Evolutionary conservation across 2,797 vertebrate genomes (phyloP).

Genomic region (Triplophysa yarkandensis): DNA sequence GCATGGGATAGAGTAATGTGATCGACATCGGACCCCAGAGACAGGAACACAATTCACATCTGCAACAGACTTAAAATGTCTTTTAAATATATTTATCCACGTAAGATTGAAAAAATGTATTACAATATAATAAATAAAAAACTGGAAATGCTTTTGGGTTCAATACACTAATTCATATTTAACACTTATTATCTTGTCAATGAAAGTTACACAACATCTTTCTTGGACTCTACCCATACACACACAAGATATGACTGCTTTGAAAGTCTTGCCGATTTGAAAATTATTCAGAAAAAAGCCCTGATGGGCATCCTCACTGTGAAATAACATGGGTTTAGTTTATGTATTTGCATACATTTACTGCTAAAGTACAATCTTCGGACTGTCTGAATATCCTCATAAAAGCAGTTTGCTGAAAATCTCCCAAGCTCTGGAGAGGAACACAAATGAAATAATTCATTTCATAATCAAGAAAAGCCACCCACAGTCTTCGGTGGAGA

Average conservation of each 20-base stretch:
- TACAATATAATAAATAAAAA: too few relatives aligned
- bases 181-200: not conserved
- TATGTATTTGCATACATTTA: constrained; percentile 38
- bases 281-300: constrained; percentile 43
- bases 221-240: constrained; percentile 1
- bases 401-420: constrained; percentile 22
- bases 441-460: constrained; percentile 25
- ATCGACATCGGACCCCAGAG: too few relatives aligned
- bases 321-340: constrained; percentile 52
- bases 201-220: not conserved
- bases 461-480: constrained; percentile 29
- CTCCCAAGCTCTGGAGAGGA: constrained; percentile 23
- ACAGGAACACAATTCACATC: too few relatives aligned
- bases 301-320: constrained; percentile 41
- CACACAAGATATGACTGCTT: not conserved
- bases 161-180: too few relatives aligned
- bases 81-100: too few relatives aligned
- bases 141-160: too few relatives aligned
- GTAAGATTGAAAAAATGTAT: too few relatives aligned
- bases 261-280: constrained; percentile 45
- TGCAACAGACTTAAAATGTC: too few relatives aligned
- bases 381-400: constrained; percentile 25
- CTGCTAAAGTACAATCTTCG: constrained; percentile 4
- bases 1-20: too few relatives aligned
- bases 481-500: constrained; percentile 17